Evolutionary conservation across 2,888 invertebrate species (phyloP).

Genomic region (Chrysodeixis includens): DNA sequence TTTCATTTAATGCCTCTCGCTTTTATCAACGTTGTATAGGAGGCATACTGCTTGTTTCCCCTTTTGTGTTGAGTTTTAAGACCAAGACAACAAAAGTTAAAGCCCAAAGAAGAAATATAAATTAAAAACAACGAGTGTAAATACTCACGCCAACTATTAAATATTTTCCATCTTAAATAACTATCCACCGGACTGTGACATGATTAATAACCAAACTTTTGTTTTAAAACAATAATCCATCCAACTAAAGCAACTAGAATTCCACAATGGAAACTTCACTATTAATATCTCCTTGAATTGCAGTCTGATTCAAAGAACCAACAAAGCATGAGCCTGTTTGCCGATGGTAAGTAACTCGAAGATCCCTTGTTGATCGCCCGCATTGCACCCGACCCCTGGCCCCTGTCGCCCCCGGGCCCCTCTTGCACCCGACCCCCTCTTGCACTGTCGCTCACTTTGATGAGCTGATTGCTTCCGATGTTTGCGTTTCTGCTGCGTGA

Average conservation of each 20-base stretch:
- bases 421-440: neutral
- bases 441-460: conserved; percentile 1
- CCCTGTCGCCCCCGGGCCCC: neutral
- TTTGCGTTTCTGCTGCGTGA: neutral
- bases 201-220: neutral
- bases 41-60: neutral
- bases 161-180: too few relatives aligned
- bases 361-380: conserved; percentile 10
- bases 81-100: neutral
- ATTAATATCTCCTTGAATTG: neutral
- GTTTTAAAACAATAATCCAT: neutral
- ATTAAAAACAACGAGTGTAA: too few relatives aligned
- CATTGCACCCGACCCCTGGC: conserved; percentile 3
- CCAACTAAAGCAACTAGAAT: neutral
- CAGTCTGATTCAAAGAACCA: neutral
- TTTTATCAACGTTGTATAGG: too few relatives aligned
- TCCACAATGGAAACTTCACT: neutral
- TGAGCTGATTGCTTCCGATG: neutral
- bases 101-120: too few relatives aligned
- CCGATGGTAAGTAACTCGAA: conserved; percentile 1
- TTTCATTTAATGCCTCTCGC: too few relatives aligned
- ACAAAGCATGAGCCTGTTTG: conserved; percentile 8
- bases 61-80: neutral
- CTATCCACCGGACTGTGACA: neutral
- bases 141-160: too few relatives aligned